phyloP scores from a whole-genome alignment of 2,888 invertebrate species.

The Mesoligia furuncula region DNA sequence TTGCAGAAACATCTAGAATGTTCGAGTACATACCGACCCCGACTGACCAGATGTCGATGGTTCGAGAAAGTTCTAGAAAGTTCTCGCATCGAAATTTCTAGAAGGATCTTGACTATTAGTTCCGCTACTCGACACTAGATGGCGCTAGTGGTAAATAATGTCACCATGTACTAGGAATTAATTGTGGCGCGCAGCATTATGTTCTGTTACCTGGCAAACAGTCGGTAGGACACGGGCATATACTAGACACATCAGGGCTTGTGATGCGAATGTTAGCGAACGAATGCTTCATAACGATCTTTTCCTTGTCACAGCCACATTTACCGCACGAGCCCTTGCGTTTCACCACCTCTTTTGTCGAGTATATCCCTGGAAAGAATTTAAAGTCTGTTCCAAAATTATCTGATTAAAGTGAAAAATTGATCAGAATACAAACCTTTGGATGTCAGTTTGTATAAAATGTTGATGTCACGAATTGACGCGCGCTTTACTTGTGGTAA shows the following conservation, averaged over 20 bases:
- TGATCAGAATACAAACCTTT: background rate
- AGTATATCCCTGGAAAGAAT: conserved; percentile 19
- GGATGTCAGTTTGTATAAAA: background rate
- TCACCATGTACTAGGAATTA: too few species aligned
- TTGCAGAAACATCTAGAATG: too few species aligned
- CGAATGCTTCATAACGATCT: conserved; percentile 76
- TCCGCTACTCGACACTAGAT: too few species aligned
- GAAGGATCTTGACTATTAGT: too few species aligned
- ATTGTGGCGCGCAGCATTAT: too few species aligned
- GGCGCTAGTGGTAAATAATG: too few species aligned
- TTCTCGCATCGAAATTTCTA: too few species aligned
- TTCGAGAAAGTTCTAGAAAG: too few species aligned
- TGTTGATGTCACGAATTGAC: too few species aligned
- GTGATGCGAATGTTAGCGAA: conserved; percentile 78
- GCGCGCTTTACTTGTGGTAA: too few species aligned
- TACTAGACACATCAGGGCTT: conserved; percentile 75
- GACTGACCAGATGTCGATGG: too few species aligned
- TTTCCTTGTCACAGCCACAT: conserved; percentile 76
- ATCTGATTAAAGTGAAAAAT: background rate
- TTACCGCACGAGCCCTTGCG: conserved; percentile 73
- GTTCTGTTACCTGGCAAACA: conserved; percentile 73
- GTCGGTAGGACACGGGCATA: conserved; percentile 75
- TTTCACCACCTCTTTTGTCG: conserved; percentile 70
- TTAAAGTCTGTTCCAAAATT: background rate
- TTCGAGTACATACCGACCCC: too few species aligned